phyloP scores from a whole-genome alignment of 2,797 vertebrate species.

The Leptatherina wallacei region DNA sequence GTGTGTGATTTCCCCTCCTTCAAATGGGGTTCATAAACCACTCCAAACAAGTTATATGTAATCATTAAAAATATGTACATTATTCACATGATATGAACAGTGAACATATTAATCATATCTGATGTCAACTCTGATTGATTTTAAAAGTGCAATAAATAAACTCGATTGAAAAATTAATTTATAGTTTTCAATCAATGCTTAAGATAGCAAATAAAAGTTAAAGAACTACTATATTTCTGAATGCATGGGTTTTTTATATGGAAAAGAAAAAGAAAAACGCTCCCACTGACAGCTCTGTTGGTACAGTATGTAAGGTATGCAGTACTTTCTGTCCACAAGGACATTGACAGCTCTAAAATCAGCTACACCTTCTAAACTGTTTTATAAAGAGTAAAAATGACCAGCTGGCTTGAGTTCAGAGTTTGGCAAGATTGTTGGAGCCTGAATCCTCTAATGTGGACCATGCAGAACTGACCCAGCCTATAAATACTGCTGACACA shows the following conservation, averaged over 20 bases:
- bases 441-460: conserved; percentile 72
- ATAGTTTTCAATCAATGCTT: neutral
- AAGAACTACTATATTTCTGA: neutral
- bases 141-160: neutral
- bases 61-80: neutral
- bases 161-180: neutral
- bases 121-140: neutral
- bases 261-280: neutral
- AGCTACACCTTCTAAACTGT: conserved; percentile 25
- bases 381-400: neutral
- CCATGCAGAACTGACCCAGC: conserved; percentile 79
- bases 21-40: neutral
- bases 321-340: conserved; percentile 24
- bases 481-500: conserved; percentile 79
- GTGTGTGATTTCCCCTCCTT: neutral
- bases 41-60: neutral
- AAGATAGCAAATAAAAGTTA: neutral
- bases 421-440: conserved; percentile 23
- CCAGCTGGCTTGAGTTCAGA: conserved; percentile 44
- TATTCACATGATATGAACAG: neutral
- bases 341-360: conserved; percentile 45
- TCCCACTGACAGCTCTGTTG: conserved; percentile 15
- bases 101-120: too few relatives aligned
- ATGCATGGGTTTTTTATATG: neutral
- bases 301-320: conserved; percentile 69